These are phyloP conservation scores for Metopolophium dirhodum DNA, from an alignment of 1,140 invertebrate genomes.

Conservation along the genomic window DNA sequence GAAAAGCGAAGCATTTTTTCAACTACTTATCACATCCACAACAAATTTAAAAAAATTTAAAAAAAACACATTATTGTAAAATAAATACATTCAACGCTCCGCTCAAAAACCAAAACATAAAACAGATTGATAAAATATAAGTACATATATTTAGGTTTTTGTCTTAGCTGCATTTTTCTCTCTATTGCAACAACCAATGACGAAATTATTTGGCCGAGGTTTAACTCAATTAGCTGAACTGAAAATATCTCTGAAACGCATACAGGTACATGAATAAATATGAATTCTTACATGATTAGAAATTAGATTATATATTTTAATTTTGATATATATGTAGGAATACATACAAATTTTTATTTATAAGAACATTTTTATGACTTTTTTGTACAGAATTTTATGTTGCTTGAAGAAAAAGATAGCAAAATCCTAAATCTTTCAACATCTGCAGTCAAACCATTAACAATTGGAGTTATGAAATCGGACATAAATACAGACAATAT, in stretches of 20 bases:
- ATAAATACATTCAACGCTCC: no score
- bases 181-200: conserved; percentile 76
- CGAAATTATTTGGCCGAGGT: conserved; percentile 75
- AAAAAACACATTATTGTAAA: no score
- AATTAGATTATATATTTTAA: background rate
- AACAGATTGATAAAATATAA: conserved; percentile 76
- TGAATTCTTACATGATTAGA: background rate
- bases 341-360: conserved; percentile 50
- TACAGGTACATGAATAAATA: conserved; percentile 62
- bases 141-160: conserved; percentile 67
- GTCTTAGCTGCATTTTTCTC: conserved; percentile 75
- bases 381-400: conserved; percentile 70
- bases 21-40: no score
- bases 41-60: no score
- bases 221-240: conserved; percentile 67
- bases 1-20: no score
- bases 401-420: conserved; percentile 69
- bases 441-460: background rate
- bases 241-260: conserved; percentile 72
- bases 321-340: background rate
- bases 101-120: no score
- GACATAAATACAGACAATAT: conserved; percentile 60
- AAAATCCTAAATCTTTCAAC: background rate
- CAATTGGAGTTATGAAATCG: background rate
- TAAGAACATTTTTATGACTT: conserved; percentile 71